phyloP scores from a whole-genome alignment of 1,140 invertebrate species.

The Olivierus martensii region DNA sequence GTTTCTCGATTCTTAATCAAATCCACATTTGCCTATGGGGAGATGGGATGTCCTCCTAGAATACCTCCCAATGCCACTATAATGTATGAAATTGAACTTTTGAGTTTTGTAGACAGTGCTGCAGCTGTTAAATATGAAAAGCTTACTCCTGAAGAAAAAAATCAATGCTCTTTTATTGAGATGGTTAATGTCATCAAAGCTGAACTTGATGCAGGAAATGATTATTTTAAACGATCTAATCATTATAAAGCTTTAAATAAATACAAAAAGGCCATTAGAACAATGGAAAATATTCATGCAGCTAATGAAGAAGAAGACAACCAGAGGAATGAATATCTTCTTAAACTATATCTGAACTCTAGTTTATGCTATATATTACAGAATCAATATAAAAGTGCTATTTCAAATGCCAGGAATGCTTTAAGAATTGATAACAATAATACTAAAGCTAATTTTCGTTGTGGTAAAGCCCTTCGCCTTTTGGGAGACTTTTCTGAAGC shows the following conservation, averaged over 20 bases:
- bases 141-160: slow-evolving; percentile 51
- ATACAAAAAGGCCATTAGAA: slow-evolving; percentile 54
- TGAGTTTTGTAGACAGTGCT: slow-evolving; percentile 65
- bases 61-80: slow-evolving; percentile 38
- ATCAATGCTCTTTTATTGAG: slow-evolving; percentile 49
- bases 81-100: slow-evolving; percentile 13
- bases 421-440: slow-evolving; percentile 57
- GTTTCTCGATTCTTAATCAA: slow-evolving; percentile 47
- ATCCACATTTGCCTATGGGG: slow-evolving; percentile 48
- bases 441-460: slow-evolving; percentile 76
- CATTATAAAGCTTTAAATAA: slow-evolving; percentile 56
- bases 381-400: slow-evolving; percentile 52
- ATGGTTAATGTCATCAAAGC: slow-evolving; percentile 48
- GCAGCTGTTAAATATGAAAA: slow-evolving; percentile 64
- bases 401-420: slow-evolving; percentile 50
- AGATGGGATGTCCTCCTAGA: slow-evolving; percentile 43
- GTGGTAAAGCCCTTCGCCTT: slow-evolving; percentile 58
- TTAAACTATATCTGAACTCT: slow-evolving; percentile 65
- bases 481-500: slow-evolving; percentile 63
- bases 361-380: slow-evolving; percentile 70
- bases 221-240: slow-evolving; percentile 57
- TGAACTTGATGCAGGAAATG: slow-evolving; percentile 44
- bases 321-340: slow-evolving; percentile 45
- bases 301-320: slow-evolving; percentile 34
- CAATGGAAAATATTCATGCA: slow-evolving; percentile 22